Evolutionary conservation across 2,888 invertebrate species (phyloP), one percentile per base, ranked within the genome.

Genomic region (Pardosa pseudoannulata): DNA sequence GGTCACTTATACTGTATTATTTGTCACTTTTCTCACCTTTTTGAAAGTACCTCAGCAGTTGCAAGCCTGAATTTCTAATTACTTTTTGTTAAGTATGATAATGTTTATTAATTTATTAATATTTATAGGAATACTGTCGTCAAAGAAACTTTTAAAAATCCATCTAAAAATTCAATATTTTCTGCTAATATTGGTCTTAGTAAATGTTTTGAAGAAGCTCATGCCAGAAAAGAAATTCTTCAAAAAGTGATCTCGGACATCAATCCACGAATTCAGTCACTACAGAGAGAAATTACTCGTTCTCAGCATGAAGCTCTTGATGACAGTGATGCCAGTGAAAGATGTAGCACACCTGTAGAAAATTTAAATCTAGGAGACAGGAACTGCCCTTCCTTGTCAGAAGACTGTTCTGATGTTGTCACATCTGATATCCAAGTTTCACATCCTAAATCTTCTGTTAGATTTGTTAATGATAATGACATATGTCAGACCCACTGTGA

Each of bases 281-380:
- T 82, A 31, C 71, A 82, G 13, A 75, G 62, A 23, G 62, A 75
- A 70, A 46, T 71, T n/a, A 16, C 28, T 23, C 19, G 5, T 29
- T 31, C 27, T 1, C 68, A 81, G 16, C 29, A 41, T 32, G 31
- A 29, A 36, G 16, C 27, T 32, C 41, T 64, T 56, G 41, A 39
- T 7, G n/a, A 73, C 19, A 41, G 41, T 16, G 50, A 79, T 23
- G 16, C 23, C 16, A 23, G 16, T 36, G 71, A 65, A 65, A 11
- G 82, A 27, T 82, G 71, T 23, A 82, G 76, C 31, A 82, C 82
- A 13, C 82, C 82, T 29, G 29, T 73, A 56, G 36, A 46, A 16
- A 9, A 67, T 67, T 67, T 36, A 28, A 27, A 67, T 6, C 7
- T 19, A 0, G n/a, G 2, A n/a, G 23, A 0, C 6, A 32, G 23